phyloP scores from a whole-genome alignment of 2,888 invertebrate species.

The Pseudanteris insignis region DNA sequence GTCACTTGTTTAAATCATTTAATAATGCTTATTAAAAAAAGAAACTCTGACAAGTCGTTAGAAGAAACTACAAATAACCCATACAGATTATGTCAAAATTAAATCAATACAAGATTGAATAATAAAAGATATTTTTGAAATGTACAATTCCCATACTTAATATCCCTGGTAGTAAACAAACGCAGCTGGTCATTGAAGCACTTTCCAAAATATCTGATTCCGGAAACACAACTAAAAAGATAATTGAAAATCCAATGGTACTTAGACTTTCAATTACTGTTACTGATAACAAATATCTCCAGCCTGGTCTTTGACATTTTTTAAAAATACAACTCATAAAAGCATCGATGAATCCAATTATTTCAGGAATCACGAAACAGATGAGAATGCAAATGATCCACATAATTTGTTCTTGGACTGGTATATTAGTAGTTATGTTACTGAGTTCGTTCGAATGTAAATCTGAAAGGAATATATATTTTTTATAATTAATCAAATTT shows the following conservation, averaged over 20 bases:
- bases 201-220: constrained; percentile 83
- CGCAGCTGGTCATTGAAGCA: constrained; percentile 84
- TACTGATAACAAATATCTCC: constrained; percentile 71
- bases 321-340: constrained; percentile 80
- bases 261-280: constrained; percentile 81
- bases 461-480: constrained; percentile 26
- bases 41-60: too few species aligned
- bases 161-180: constrained; percentile 84
- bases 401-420: constrained; percentile 74
- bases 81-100: too few species aligned
- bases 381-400: constrained; percentile 86
- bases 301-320: constrained; percentile 71
- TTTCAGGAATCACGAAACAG: constrained; percentile 80
- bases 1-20: too few species aligned
- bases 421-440: constrained; percentile 69
- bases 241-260: constrained; percentile 78
- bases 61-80: too few species aligned
- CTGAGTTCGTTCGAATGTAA: constrained; percentile 45
- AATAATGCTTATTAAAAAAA: too few species aligned
- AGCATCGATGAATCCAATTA: constrained; percentile 77
- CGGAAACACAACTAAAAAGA: constrained; percentile 81
- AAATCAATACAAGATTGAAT: too few species aligned
- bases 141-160: too few species aligned
- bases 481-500: too few species aligned
- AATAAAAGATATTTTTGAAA: too few species aligned